A percentile compares a stretch with the other conserved stretches of the same genome.
phyloP scores from a whole-genome alignment of 2,113 vertebrate species.

The Sclerurus mexicanus region DNA sequence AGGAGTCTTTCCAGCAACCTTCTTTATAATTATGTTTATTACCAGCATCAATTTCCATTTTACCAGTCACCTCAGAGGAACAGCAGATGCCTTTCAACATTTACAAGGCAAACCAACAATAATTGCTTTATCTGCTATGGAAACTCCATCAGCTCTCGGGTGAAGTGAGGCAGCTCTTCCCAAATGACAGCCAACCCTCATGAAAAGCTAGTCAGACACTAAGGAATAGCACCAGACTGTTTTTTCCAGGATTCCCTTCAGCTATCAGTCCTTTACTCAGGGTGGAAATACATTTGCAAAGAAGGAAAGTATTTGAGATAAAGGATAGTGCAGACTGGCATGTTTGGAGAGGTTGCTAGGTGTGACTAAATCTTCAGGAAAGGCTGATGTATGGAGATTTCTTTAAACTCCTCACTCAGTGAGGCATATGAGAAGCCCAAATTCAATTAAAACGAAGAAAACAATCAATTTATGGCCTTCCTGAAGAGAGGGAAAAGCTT shows the following conservation, averaged over 20 bases:
- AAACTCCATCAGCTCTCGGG: not conserved
- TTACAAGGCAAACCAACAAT: not conserved
- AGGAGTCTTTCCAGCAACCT: not conserved
- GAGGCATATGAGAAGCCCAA: not conserved
- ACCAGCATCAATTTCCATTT: constrained; percentile 49
- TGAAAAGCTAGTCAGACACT: not conserved
- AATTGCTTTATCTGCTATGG: not conserved
- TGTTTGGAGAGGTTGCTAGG: not conserved
- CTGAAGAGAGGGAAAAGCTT: not conserved
- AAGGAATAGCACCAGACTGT: not conserved
- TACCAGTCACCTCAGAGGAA: constrained; percentile 18
- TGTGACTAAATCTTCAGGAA: not conserved
- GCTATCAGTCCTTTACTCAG: not conserved
- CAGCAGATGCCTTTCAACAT: constrained; percentile 35
- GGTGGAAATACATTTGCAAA: not conserved
- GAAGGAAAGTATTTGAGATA: not conserved
- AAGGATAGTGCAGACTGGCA: not conserved
- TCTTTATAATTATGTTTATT: constrained; percentile 45
- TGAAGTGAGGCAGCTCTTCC: not conserved
- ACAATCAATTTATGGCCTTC: not conserved
- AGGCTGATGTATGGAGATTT: not conserved
- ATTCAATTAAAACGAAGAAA: not conserved
- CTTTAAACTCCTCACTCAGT: not conserved
- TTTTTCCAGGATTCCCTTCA: not conserved
- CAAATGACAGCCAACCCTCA: not conserved